Conservation (phyloP, 2,113 vertebrate species). For the Amblyornis subalaris region DNA sequence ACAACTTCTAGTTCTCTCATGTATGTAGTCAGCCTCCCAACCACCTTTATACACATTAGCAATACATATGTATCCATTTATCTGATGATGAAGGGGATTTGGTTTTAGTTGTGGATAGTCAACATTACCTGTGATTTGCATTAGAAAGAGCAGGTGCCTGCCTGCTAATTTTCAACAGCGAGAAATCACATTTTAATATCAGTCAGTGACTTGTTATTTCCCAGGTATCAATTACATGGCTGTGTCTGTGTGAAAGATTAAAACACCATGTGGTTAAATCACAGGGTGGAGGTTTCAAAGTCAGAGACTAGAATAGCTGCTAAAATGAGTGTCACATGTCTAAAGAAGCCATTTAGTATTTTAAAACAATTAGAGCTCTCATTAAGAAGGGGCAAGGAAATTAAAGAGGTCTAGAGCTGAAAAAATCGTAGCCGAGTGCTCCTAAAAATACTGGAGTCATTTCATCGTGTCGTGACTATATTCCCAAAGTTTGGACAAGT, state of each 20-base stretch:
- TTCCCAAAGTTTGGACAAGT: not conserved
- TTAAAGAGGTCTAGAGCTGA: not conserved
- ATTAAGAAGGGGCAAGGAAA: not conserved
- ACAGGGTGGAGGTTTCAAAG: not conserved
- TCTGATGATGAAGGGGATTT: not conserved
- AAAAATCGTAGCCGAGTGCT: not conserved
- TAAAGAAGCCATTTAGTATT: not conserved
- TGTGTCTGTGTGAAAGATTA: not conserved
- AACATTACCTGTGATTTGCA: not conserved
- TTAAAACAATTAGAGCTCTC: not conserved
- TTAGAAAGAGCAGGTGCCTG: constrained; percentile 49
- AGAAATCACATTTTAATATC: constrained; percentile 44
- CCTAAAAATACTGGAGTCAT: not conserved
- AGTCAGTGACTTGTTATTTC: constrained; percentile 41
- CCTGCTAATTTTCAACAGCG: constrained; percentile 41
- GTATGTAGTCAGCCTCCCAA: not conserved
- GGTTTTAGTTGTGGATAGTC: not conserved
- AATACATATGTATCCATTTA: not conserved
- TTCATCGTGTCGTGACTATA: not conserved
- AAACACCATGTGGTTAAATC: not conserved
- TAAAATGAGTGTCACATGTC: not conserved
- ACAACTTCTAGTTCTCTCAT: not conserved
- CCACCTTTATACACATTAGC: not conserved
- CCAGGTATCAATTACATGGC: not conserved
- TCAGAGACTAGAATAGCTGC: not conserved